Evolutionary conservation across 2,888 invertebrate genomes (phyloP).

Genomic region (Polietes domitor): DNA sequence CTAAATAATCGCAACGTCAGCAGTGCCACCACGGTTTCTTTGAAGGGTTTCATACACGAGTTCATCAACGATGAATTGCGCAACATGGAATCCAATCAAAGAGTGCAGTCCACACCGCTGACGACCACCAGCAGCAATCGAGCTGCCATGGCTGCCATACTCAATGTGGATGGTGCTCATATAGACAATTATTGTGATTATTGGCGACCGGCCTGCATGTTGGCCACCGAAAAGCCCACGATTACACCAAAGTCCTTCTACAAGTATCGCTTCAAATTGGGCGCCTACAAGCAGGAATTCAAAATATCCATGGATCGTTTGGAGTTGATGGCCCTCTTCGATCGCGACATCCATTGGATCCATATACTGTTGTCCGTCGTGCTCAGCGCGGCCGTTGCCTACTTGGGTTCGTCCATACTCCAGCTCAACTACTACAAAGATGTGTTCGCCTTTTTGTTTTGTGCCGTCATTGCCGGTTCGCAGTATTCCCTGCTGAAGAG

Average conservation of each 20-base stretch:
- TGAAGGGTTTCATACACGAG: slow-evolving; percentile 76
- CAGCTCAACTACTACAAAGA: slow-evolving; percentile 94
- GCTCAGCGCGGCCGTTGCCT: slow-evolving; percentile 91
- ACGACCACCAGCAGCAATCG: slow-evolving; percentile 52
- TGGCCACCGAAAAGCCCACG: slow-evolving; percentile 77
- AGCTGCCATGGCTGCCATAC: slow-evolving; percentile 71
- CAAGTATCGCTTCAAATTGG: slow-evolving; percentile 79
- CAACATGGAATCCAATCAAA: slow-evolving; percentile 60
- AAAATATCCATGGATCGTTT: slow-evolving; percentile 96
- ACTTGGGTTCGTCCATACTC: slow-evolving; percentile 91
- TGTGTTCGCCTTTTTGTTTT: slow-evolving; percentile 95
- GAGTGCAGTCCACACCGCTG: slow-evolving; percentile 52
- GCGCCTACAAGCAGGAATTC: slow-evolving; percentile 77
- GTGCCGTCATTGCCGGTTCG: slow-evolving; percentile 98
- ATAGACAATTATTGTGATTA: slow-evolving; percentile 79
- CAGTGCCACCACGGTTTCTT: slow-evolving; percentile 72
- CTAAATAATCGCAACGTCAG: slow-evolving; percentile 67
- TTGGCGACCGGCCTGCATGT: slow-evolving; percentile 78
- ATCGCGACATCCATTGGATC: slow-evolving; percentile 91
- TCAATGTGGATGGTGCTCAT: slow-evolving; percentile 77
- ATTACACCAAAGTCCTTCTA: slow-evolving; percentile 79
- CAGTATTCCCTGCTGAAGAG: slow-evolving; percentile 98
- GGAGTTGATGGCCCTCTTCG: slow-evolving; percentile 94
- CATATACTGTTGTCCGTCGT: slow-evolving; percentile 90
- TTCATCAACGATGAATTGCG: slow-evolving; percentile 73